A percentile compares a stretch with the other conserved stretches of the same genome.
phyloP scores from a whole-genome alignment of 2,797 vertebrate species.

The Silurus aristotelis region DNA sequence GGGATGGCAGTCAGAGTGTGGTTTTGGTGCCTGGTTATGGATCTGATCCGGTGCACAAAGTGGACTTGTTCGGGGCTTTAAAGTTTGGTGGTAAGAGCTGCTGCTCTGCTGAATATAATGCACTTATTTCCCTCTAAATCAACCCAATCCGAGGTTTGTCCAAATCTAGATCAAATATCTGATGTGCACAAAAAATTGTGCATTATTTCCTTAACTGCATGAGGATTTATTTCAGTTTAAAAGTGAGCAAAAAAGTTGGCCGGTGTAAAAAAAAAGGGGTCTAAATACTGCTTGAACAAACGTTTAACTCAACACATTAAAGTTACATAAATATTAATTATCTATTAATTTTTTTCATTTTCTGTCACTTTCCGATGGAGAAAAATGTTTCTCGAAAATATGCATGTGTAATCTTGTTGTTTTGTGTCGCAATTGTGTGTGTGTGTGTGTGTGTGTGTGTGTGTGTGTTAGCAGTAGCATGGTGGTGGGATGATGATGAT shows the following conservation, averaged over 20 bases:
- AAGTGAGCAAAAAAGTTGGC: not conserved
- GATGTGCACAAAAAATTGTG: too few species aligned
- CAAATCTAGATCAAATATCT: accelerated
- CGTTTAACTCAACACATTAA: too few species aligned
- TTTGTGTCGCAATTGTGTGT: conserved; percentile 11
- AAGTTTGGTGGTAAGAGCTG: conserved; percentile 17
- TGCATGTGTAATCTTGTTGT: conserved; percentile 15
- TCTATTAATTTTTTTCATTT: not conserved
- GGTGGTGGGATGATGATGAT: conserved; percentile 26
- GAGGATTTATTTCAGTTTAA: not conserved
- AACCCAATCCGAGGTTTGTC: not conserved
- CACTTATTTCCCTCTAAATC: not conserved
- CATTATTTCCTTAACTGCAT: not conserved
- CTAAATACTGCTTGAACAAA: not conserved
- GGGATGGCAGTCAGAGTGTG: not conserved
- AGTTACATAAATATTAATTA: too few species aligned
- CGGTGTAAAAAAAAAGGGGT: not conserved
- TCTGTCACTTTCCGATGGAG: not conserved
- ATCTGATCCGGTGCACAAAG: conserved; percentile 9
- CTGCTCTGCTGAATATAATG: not conserved
- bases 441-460: conserved; percentile 23
- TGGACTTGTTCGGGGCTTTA: conserved; percentile 14
- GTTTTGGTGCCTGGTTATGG: not conserved
- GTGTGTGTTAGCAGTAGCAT: not conserved
- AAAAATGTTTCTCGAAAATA: not conserved